These are phyloP conservation scores for Drepana falcataria DNA, from an alignment of 2,888 invertebrate genomes.

Conservation along the genomic window DNA sequence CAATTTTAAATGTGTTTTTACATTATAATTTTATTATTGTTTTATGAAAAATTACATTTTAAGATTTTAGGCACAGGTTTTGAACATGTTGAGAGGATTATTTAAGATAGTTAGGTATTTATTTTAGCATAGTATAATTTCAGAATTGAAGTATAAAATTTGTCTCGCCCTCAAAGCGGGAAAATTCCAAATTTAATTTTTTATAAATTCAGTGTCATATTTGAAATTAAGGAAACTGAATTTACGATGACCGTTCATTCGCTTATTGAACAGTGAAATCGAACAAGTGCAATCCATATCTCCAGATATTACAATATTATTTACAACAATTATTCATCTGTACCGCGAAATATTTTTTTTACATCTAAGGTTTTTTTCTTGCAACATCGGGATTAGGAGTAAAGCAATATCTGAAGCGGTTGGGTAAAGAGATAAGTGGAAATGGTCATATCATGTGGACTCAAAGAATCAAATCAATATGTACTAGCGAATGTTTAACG, in stretches of 20 bases:
- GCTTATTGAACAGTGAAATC: constrained; percentile 34
- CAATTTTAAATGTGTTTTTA: constrained; percentile 79
- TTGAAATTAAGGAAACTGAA: constrained; percentile 48
- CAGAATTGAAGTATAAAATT: constrained; percentile 52
- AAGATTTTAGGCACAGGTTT: constrained; percentile 74
- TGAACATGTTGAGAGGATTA: constrained; percentile 75
- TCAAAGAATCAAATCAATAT: constrained; percentile 46
- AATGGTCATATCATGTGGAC: constrained; percentile 75
- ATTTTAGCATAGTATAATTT: constrained; percentile 76
- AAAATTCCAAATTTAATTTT: constrained; percentile 47
- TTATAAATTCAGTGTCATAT: constrained; percentile 59
- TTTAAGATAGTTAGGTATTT: constrained; percentile 79
- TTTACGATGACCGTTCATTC: constrained; percentile 39
- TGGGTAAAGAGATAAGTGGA: constrained; percentile 53
- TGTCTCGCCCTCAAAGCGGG: constrained; percentile 48
- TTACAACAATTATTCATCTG: constrained; percentile 30
- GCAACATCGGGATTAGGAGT: constrained; percentile 42
- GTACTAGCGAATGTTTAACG: constrained; percentile 55
- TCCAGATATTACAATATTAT: constrained; percentile 25
- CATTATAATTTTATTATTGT: constrained; percentile 79
- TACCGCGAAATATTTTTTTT: constrained; percentile 22
- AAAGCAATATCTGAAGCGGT: constrained; percentile 63
- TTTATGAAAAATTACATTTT: constrained; percentile 69
- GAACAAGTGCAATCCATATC: constrained; percentile 57
- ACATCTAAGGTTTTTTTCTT: constrained; percentile 32